These are phyloP conservation scores for Ophonus ardosiacus DNA, from an alignment of 2,888 invertebrate species.

Conservation along the genomic window DNA sequence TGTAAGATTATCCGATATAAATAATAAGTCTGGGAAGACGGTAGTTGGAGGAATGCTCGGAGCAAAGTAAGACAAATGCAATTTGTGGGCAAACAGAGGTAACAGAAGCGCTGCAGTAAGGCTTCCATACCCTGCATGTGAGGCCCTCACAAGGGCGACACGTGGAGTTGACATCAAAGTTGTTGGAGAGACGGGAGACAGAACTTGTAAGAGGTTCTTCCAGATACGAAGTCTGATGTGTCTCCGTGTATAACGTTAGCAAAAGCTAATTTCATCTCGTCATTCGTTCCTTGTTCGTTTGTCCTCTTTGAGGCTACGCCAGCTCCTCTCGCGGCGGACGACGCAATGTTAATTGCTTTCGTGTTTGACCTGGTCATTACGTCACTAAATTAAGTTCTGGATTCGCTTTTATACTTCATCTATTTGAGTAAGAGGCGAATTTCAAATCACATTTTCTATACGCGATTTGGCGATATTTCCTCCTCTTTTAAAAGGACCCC, in stretches of 20 bases:
- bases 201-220: constrained; percentile 46
- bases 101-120: too few species aligned
- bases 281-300: constrained; percentile 44
- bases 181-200: background rate
- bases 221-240: constrained; percentile 9
- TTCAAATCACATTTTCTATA: constrained; percentile 54
- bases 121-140: background rate
- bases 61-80: background rate
- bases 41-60: background rate
- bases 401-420: constrained; percentile 46
- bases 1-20: background rate
- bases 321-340: constrained; percentile 19
- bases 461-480: constrained; percentile 30
- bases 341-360: constrained; percentile 58
- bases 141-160: background rate
- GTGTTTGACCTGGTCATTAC: constrained; percentile 62
- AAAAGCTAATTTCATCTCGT: constrained; percentile 58
- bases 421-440: constrained; percentile 56
- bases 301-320: constrained; percentile 51
- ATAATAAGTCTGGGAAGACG: background rate
- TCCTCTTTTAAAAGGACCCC: background rate
- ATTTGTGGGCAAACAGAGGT: background rate
- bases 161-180: constrained; percentile 52
- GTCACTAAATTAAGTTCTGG: constrained; percentile 57
- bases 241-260: constrained; percentile 40